Evolutionary conservation across 2,888 invertebrate genomes (phyloP).

Genomic region (Eupithecia dodoneata): DNA sequence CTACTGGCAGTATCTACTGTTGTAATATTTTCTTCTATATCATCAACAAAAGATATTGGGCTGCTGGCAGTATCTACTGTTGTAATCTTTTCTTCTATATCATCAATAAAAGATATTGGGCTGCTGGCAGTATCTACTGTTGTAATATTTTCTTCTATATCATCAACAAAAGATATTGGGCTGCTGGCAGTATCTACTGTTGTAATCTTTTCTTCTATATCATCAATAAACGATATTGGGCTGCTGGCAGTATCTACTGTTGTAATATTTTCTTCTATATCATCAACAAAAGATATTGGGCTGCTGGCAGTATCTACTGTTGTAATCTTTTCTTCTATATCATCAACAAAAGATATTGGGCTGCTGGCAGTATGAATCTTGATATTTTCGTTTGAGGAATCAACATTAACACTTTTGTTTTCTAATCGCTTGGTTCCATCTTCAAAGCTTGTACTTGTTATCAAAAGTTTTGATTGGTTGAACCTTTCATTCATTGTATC

Average conservation of each 20-base stretch:
- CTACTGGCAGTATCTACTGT: background rate
- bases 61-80: background rate
- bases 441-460: conserved; percentile 31
- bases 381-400: background rate
- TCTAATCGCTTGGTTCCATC: background rate
- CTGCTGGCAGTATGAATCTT: no score
- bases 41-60: background rate
- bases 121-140: background rate
- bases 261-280: no score
- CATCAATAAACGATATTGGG: no score
- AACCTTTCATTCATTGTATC: conserved; percentile 14
- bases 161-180: no score
- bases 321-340: no score
- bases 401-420: background rate
- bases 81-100: background rate
- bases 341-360: no score
- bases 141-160: no score
- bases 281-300: no score
- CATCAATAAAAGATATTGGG: background rate
- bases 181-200: no score
- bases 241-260: no score
- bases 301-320: no score
- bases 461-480: conserved; percentile 8
- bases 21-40: background rate
- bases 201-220: no score